These are phyloP conservation scores for Pristionchus entomophagus DNA, from an alignment of 2,888 invertebrate species.

Conservation along the genomic window DNA sequence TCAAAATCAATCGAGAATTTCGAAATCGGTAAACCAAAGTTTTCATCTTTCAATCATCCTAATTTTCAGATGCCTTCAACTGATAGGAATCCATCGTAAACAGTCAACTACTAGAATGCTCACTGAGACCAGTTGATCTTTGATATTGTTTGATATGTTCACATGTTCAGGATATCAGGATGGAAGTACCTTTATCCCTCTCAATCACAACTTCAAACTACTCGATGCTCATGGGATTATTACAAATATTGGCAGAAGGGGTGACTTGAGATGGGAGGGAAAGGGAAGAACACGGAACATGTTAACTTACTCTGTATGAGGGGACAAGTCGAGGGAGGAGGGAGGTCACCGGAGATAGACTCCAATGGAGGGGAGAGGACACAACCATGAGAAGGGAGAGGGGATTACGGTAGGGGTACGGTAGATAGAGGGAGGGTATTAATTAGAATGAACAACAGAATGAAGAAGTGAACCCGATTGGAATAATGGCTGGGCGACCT, in stretches of 20 bases:
- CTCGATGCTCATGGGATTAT: not conserved
- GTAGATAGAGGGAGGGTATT: not conserved
- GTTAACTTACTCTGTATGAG: slow-evolving; percentile 24
- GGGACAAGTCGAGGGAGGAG: not conserved
- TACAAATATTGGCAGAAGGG: slow-evolving; percentile 26
- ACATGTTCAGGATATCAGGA: not conserved
- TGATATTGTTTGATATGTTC: not conserved
- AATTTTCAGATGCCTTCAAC: not conserved
- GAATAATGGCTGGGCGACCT: not conserved
- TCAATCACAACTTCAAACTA: not conserved
- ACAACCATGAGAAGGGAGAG: no score
- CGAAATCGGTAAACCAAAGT: slow-evolving; percentile 54
- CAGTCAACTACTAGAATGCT: not conserved
- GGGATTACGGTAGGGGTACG: not conserved
- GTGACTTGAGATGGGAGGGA: slow-evolving; percentile 12
- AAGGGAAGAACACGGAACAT: no score
- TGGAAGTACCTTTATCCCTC: not conserved
- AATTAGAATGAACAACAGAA: not conserved
- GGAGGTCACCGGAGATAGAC: slow-evolving; percentile 4
- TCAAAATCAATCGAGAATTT: slow-evolving; percentile 61
- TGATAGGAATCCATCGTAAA: not conserved
- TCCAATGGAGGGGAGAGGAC: not conserved
- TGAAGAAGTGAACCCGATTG: not conserved
- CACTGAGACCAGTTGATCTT: not conserved
- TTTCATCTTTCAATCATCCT: slow-evolving; percentile 7